Conservation (phyloP, 2,888 invertebrate species). For the Heliconius erato region DNA sequence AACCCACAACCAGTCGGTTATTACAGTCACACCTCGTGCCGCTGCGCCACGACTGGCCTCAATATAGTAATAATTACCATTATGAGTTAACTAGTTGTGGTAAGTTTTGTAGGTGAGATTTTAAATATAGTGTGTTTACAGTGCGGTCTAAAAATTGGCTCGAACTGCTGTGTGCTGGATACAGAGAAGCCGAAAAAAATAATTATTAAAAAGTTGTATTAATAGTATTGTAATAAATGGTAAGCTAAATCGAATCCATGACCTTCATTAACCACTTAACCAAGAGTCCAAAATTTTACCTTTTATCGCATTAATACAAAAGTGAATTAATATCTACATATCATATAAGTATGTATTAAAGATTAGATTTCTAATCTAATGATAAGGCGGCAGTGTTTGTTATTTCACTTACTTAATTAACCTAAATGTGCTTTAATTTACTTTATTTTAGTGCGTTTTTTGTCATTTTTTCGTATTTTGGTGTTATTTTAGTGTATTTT, state of each 20-base stretch:
- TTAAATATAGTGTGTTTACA: too few relatives aligned
- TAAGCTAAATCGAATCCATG: not conserved
- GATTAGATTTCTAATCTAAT: conserved; percentile 5
- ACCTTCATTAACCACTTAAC: not conserved
- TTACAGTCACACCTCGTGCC: too few relatives aligned
- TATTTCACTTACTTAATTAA: conserved; percentile 8
- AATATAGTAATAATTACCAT: too few relatives aligned
- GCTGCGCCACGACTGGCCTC: too few relatives aligned
- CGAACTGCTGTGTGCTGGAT: not conserved
- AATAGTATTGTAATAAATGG: too few relatives aligned
- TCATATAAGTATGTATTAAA: not conserved
- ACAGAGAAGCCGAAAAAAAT: not conserved
- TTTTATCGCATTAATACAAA: not conserved
- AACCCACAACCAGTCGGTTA: too few relatives aligned
- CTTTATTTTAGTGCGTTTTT: not conserved
- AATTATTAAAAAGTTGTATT: not conserved
- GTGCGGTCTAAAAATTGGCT: too few relatives aligned
- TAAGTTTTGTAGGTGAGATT: too few relatives aligned
- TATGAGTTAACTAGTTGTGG: too few relatives aligned
- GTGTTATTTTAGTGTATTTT: not conserved
- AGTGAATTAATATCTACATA: not conserved
- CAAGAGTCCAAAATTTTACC: not conserved
- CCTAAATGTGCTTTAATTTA: not conserved
- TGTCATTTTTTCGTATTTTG: not conserved
- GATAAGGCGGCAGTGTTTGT: conserved; percentile 16